Base-by-base conservation (phyloP, 2,888 invertebrate genomes). In the Cotesia congregata region DNA sequence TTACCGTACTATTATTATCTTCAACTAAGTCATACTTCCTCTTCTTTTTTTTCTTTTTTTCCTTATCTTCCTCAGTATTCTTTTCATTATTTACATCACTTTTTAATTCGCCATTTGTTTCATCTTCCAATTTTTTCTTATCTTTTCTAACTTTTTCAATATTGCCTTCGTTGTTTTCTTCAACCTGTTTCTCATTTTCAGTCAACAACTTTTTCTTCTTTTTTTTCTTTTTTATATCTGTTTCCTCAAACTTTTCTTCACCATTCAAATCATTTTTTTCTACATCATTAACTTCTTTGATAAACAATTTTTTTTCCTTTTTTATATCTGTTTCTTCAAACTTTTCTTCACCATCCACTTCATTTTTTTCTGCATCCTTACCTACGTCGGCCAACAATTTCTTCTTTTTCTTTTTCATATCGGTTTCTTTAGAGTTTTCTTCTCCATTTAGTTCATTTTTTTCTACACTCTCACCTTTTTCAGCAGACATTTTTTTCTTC, bases 361-460 rank as follows among this genome's bases (percentile, higher is more conserved):
- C 7, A 9, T 0, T 6, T 6, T 50, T 50, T 50, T 50, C 50
- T 50, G 3, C 12, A 12, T 0, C 9, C 61, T 69, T 30, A 30
- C 2, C 40, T 62, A 9, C 60, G 68, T 74, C 59, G 3, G 30
- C 3, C 30, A 30, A 30, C 30, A 30, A 30, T 72, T 72, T 67
- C 60, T n/a, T 65, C 64, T 78, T 72, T 61, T 67, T 72, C 76
- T 74, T 50, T 41, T 60, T 12, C 12, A 12, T 7, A 12, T 12
- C 50, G 12, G 12, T 50, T 50, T 12, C 50, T 1, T 50, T 1
- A 1, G 4, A 50, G 50, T 71, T 41, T 38, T 61, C 69, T n/a
- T n/a, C n/a, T 6, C 61, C 6, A 20, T n/a, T 62, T 67, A 77
- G 64, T 77, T 75, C 75, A 82, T 77, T 65, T 80, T 81, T 71